Evolutionary conservation across 2,888 invertebrate species (phyloP), one percentile per base, ranked within the genome.

Genomic region (Selenia dentaria): DNA sequence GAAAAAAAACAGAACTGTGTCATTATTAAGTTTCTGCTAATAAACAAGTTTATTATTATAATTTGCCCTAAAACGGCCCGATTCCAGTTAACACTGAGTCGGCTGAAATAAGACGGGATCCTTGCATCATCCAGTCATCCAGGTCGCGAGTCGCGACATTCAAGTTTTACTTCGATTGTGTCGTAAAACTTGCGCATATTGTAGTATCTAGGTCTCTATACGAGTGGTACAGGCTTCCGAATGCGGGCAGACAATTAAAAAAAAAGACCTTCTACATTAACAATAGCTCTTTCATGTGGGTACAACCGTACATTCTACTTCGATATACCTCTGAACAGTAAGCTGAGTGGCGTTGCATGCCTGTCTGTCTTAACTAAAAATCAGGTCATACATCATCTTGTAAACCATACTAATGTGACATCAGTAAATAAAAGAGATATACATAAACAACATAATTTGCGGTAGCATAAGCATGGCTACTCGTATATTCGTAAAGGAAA

Each of bases 261-360:
- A 68, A 51, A 70, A 61, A 68, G 74, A 70, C 79, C 80, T 81
- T 81, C 74, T 59, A 57, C 49, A 50, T 57, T 70, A 76, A 83
- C 80, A 81, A 82, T 78, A 74, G 61, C 57, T 54, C 57, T 64
- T 64, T 59, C 54, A 64, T 62, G 58, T 57, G 54, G 49, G 54
- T 50, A 54, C 31, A 14, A 40, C 39, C 34, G 41, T 24, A 28
- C 24, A 20, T 22, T 44, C 27, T 20, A 33, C 32, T 35, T 40
- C 36, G 11, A 32, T 35, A n/a, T n/a, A 16, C 35, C 26, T 9
- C 9, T 25, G 8, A 22, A 8, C 22, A 4, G 8, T 22, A 3
- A 22, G 8, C 25, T 10, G 16, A 6, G 16, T 6, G 29, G 9
- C 12, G 32, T 41, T 33, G 18, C 32, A 13, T 28, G 27, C 26